Base-by-base conservation (phyloP, 2,888 invertebrate genomes). In the Asteroscopus sphinx region DNA sequence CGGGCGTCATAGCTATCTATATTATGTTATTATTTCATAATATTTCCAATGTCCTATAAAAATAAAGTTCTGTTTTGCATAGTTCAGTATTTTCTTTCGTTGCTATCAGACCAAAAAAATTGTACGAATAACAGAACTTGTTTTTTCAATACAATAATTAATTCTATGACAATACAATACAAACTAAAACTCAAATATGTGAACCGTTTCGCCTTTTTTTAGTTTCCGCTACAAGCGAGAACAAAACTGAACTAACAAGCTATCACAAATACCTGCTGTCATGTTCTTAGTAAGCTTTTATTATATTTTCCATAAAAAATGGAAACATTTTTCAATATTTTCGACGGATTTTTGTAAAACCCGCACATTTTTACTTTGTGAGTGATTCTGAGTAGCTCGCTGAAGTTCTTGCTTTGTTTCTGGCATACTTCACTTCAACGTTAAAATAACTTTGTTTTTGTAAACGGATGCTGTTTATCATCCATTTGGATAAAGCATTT, bases 321-420 rank as follows among this genome's bases (percentile, higher is more conserved):
- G n/a, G n/a, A n/a, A n/a, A n/a, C n/a, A n/a, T 32, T 12, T 40
- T 65, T 39, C 21, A 7, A 17, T 15, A 45, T 41, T 45, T 56
- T 12, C 12, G 11, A 12, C 12, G 25, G 12, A 6, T 51, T 58
- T 58, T 51, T 44, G 40, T 36, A 6, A 41, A 51, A 36, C 13
- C 37, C 51, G 33, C 17, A 51, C 32, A 66, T 63, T 66, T 66
- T 66, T 46, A 51, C 59, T 63, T 63, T 63, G 63, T 51, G 11
- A 41, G 36, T 21, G 4, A 37, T 46, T 51, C 51, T 41, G 44
- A 45, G 40, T 33, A 36, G n/a, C 28, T 51, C 35, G 13, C n/a
- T 11, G 66, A 51, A 49, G 58, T 63, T 66, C 67, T 48, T 62
- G 28, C 9, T 47, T 8, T 33, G 16, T 36, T 46, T 44, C n/a